A percentile compares a stretch with the other conserved stretches of the same genome.
Conservation (phyloP, 2,113 vertebrate genomes). For the Phrynosoma blainvillii region DNA sequence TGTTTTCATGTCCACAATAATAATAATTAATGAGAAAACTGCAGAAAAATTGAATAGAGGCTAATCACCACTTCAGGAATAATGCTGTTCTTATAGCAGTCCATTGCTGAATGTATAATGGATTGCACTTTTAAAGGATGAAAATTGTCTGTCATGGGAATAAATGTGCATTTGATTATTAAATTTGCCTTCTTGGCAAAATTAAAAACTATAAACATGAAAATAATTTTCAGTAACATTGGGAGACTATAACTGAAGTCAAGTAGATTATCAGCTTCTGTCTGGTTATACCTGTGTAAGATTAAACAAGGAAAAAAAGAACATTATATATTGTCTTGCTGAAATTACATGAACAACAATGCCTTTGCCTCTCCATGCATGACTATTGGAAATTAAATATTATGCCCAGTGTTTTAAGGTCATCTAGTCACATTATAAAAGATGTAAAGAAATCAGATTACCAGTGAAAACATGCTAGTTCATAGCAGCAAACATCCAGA, state of each 20-base stretch:
- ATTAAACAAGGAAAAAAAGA: not conserved
- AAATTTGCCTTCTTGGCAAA: not conserved
- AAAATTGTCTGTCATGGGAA: not conserved
- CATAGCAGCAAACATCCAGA: too few relatives aligned
- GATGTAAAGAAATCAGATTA: too few relatives aligned
- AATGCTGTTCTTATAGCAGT: not conserved
- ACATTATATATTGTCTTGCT: not conserved
- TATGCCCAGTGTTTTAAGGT: not conserved
- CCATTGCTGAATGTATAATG: not conserved
- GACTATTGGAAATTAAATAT: not conserved
- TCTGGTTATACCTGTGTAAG: not conserved
- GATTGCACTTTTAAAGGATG: not conserved
- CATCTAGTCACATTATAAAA: not conserved
- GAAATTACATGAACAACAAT: not conserved
- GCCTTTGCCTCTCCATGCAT: not conserved
- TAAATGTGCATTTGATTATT: not conserved
- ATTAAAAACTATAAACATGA: not conserved
- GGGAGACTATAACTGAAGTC: not conserved
- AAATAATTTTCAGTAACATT: not conserved
- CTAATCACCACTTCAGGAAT: conserved; percentile 12
- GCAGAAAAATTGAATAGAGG: not conserved
- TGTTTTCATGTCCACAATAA: not conserved
- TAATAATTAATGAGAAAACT: conserved; percentile 2
- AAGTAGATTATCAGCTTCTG: not conserved
- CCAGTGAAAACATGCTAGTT: too few relatives aligned